Conservation (phyloP, 2,888 invertebrate species). For the Crepidodera aurea region DNA sequence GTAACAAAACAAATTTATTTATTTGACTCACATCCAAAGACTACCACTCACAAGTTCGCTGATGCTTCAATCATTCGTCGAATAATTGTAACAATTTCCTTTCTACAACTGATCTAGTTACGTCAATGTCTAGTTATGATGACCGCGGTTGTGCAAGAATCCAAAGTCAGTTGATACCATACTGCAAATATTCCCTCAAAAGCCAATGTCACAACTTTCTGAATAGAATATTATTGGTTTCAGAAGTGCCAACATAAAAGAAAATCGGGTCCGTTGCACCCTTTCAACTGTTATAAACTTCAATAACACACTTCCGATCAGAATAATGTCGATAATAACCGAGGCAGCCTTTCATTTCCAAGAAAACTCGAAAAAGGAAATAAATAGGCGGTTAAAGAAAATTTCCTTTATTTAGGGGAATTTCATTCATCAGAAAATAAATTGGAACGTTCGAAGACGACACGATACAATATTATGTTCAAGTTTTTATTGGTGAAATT, state of each 20-base stretch:
- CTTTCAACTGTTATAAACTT: conserved; percentile 37
- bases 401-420: conserved; percentile 24
- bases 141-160: no score
- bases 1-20: no score
- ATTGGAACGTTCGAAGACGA: conserved; percentile 21
- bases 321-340: conserved; percentile 38
- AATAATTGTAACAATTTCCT: no score
- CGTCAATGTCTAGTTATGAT: no score
- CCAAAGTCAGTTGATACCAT: conserved; percentile 21
- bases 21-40: no score
- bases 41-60: no score
- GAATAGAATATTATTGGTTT: conserved; percentile 45
- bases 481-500: background rate
- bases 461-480: conserved; percentile 1
- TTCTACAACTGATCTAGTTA: no score
- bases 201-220: conserved; percentile 42
- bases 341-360: conserved; percentile 31
- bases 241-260: conserved; percentile 40
- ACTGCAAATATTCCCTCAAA: conserved; percentile 41
- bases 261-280: conserved; percentile 40
- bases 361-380: conserved; percentile 29
- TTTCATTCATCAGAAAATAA: conserved; percentile 29
- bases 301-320: conserved; percentile 38
- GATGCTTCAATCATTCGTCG: no score
- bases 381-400: conserved; percentile 26